phyloP scores from a whole-genome alignment of 2,113 vertebrate species.

The Sebastes schlegelii region DNA sequence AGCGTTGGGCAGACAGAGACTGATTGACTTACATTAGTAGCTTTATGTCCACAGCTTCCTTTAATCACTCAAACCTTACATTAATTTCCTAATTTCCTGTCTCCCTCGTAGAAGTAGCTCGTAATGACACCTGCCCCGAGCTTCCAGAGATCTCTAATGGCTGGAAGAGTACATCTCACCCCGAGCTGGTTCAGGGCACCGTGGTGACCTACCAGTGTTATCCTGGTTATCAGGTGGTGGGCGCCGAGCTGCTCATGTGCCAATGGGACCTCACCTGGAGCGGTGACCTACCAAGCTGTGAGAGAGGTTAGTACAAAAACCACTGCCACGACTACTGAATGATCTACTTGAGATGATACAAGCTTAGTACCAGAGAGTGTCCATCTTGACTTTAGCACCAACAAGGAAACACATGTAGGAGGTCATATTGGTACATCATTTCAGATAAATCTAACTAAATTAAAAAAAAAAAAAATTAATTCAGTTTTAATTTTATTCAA shows the following conservation, averaged over 20 bases:
- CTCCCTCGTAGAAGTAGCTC: slow-evolving; percentile 88
- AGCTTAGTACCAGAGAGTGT: background rate
- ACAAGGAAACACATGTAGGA: background rate
- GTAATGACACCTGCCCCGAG: slow-evolving; percentile 95
- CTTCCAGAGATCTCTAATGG: slow-evolving; percentile 94
- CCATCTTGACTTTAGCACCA: background rate
- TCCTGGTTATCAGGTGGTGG: slow-evolving; percentile 90
- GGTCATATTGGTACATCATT: background rate
- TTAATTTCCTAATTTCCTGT: slow-evolving; percentile 2
- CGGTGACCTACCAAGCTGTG: slow-evolving; percentile 91
- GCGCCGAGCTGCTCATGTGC: slow-evolving; percentile 94
- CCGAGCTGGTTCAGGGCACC: slow-evolving; percentile 93
- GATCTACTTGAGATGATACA: background rate
- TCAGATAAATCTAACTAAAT: background rate
- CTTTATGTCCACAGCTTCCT: background rate
- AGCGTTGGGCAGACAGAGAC: background rate
- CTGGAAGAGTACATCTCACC: slow-evolving; percentile 95
- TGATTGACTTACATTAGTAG: background rate
- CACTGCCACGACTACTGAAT: background rate
- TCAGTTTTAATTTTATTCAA: background rate
- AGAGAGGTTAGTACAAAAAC: slow-evolving; percentile 85
- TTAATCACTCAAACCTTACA: background rate
- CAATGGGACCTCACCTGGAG: slow-evolving; percentile 99
- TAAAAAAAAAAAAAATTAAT: background rate
- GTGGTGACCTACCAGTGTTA: slow-evolving; percentile 97